Base-by-base conservation (phyloP, 1,140 invertebrate species). In the Pseudoatta argentina region DNA sequence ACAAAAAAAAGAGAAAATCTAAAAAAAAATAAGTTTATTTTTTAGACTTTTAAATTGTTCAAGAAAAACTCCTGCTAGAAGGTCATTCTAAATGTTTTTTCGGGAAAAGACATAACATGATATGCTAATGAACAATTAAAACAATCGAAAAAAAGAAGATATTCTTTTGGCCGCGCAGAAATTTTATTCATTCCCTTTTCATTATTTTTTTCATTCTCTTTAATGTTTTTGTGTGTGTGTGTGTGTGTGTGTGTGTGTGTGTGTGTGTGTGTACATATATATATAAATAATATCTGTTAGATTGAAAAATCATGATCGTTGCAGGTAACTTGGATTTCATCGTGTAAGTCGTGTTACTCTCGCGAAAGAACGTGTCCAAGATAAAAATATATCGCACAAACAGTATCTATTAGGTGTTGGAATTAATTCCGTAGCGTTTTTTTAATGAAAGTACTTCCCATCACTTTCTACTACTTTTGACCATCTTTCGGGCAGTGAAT, bases 381-480 rank as follows among this genome's bases (percentile, higher is more conserved):
- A 64, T 21, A 63, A 24, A 77, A 77, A 51, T 78, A 78, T 78
- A 51, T 64, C 57, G 51, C 16, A 5, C 67, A 21, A 16, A 63
- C 57, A 27, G 16, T 77, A 64, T 34, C 30, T 34, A n/a, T n/a
- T n/a, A n/a, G n/a, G n/a, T n/a, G n/a, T n/a, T n/a, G n/a, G n/a
- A n/a, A n/a, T n/a, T n/a, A n/a, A n/a, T n/a, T n/a, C n/a, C n/a
- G n/a, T n/a, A n/a, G n/a, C n/a, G n/a, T n/a, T n/a, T n/a, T n/a
- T n/a, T n/a, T n/a, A n/a, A n/a, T n/a, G n/a, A n/a, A n/a, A n/a
- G n/a, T n/a, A n/a, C n/a, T n/a, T n/a, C n/a, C n/a, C n/a, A n/a
- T n/a, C n/a, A n/a, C n/a, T n/a, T n/a, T n/a, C n/a, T n/a, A n/a
- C n/a, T n/a, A n/a, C n/a, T n/a, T n/a, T n/a, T n/a, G n/a, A n/a